Conservation (phyloP, 35 echinoderm and acorn worm species). For the Apostichopus japonicus region DNA sequence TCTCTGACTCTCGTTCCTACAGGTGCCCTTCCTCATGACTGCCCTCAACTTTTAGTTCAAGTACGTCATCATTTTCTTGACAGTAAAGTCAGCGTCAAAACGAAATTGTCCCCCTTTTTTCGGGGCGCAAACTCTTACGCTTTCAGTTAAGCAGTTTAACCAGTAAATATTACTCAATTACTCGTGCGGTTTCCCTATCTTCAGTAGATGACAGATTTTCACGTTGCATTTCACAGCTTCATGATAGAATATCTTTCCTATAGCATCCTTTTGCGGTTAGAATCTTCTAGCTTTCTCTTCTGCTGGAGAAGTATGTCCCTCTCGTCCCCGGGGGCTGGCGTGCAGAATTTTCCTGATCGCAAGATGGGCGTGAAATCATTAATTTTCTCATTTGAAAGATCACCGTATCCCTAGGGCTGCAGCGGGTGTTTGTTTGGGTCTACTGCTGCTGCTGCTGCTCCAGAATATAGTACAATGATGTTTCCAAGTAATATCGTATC, state of each 20-base stretch:
- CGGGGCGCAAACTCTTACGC: background rate
- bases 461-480: background rate
- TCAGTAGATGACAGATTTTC: conserved; percentile 14
- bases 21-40: no score
- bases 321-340: conserved; percentile 20
- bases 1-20: no score
- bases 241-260: conserved; percentile 14
- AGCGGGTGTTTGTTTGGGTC: conserved; percentile 42
- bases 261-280: conserved; percentile 9
- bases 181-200: background rate
- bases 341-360: conserved; percentile 8
- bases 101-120: background rate
- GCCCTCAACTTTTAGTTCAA: no score
- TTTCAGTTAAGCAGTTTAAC: background rate
- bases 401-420: conserved; percentile 25
- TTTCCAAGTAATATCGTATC: background rate
- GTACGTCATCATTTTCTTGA: no score
- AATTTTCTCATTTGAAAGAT: conserved; percentile 49
- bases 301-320: conserved; percentile 8
- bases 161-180: background rate
- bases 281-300: background rate
- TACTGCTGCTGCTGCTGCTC: background rate
- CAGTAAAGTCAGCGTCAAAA: no score
- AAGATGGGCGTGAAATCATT: conserved; percentile 52
- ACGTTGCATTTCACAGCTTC: conserved; percentile 13